Base-by-base conservation (phyloP, 2,888 invertebrate genomes). In the Achlya flavicornis region DNA sequence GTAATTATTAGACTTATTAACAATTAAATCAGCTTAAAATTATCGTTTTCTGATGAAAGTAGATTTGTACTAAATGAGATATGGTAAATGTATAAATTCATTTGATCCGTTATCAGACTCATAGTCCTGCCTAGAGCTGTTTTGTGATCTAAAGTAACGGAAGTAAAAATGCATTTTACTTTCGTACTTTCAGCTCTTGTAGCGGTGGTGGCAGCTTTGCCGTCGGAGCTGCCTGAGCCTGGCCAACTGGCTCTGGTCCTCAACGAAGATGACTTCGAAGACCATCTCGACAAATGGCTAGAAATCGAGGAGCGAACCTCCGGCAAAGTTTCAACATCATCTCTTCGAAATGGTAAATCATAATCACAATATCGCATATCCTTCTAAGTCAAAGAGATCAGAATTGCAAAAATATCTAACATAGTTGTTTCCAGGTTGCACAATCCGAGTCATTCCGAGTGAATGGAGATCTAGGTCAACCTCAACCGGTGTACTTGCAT, bases 401-500 rank as follows among this genome's bases (percentile, higher is more conserved):
- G 16, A 26, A 46, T 14, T 62, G 12, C 33, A 60, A 32, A 19
- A 53, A 53, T 19, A 26, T 1, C 38, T 60, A 46, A 6, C 5
- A n/a, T n/a, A 4, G 7, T n/a, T 16, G 7, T 26, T 57, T 68
- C 11, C 65, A 90, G 91, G 88, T 33, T 95, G 95, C 74, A 76
- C 81, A 5, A 79, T 95, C 62, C 88, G 89, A 59, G 83, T 92
- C 81, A 5, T 79, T 95, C 62, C 88, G 89, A 59, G 83, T 92
- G 3, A 89, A 91, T 60, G 91, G 94, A 14, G 94, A 95, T 72
- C 85, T 95, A 3, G 90, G 89, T 0, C 92, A 93, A 65, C 95
- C 95, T 0, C 96, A 96, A 77, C 95, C 96, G 0, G 88, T 96
- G 5, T 93, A 95, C 72, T 77, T 96, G 1, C 86, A 82, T 58